phyloP scores from a whole-genome alignment of 2,113 vertebrate genomes.

The Etia nguti region DNA sequence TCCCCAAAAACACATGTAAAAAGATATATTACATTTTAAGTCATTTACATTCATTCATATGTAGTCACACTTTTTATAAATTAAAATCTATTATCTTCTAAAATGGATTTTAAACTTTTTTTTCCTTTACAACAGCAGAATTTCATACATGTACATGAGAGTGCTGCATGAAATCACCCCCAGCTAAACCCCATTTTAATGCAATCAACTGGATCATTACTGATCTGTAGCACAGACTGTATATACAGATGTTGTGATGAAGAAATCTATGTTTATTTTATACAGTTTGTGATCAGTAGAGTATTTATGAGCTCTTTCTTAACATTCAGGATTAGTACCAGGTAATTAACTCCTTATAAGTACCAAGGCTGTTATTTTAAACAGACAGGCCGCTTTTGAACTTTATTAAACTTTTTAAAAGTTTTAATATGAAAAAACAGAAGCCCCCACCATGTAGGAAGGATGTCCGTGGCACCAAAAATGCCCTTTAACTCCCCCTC shows the following conservation, averaged over 20 bases:
- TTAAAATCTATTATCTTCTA: neutral
- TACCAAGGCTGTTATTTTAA: neutral
- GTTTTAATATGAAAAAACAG: neutral
- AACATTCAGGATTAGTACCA: neutral
- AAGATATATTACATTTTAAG: neutral
- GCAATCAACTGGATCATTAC: neutral
- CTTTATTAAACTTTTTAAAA: neutral
- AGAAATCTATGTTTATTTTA: neutral
- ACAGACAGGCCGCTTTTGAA: neutral
- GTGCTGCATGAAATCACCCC: neutral
- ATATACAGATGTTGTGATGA: neutral
- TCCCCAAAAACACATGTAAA: neutral
- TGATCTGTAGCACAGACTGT: neutral
- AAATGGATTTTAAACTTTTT: neutral
- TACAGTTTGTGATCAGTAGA: neutral
- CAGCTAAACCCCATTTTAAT: neutral
- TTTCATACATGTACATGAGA: neutral
- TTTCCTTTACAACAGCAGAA: neutral
- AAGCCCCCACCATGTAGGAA: neutral
- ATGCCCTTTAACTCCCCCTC: neutral
- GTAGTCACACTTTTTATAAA: neutral
- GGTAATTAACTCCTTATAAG: neutral
- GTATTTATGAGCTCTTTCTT: neutral
- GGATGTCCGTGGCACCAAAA: neutral
- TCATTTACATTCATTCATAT: neutral